Percentiles rank a stretch among this genome's conserved stretches.
Conservation (phyloP, 2,888 invertebrate species). For the Parascotia fuliginaria region DNA sequence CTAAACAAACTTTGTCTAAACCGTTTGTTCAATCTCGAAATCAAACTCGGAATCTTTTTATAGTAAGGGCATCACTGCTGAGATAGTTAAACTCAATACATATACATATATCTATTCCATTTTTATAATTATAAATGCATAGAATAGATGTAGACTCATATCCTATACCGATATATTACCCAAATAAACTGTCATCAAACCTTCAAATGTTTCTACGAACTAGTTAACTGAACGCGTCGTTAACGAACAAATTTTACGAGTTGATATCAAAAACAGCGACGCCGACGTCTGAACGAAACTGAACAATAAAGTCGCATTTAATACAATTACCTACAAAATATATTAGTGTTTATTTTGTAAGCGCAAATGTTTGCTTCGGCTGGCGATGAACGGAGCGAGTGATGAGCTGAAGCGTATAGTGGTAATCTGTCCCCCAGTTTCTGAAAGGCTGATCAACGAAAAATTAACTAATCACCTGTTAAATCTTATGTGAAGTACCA, state of each 20-base stretch:
- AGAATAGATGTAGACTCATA: too few relatives aligned
- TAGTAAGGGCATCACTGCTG: too few relatives aligned
- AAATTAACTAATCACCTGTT: too few relatives aligned
- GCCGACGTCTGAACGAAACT: slow-evolving; percentile 43
- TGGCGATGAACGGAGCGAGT: slow-evolving; percentile 29
- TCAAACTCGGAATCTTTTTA: too few relatives aligned
- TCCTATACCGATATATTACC: neutral
- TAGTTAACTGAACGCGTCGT: slow-evolving; percentile 5
- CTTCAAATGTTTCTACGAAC: slow-evolving; percentile 2
- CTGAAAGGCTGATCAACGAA: too few relatives aligned
- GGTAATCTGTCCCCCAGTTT: neutral
- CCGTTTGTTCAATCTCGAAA: too few relatives aligned
- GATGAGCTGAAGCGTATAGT: slow-evolving; percentile 25
- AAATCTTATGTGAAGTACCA: too few relatives aligned
- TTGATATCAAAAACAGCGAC: slow-evolving; percentile 63
- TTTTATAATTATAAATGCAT: too few relatives aligned
- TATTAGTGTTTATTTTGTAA: slow-evolving; percentile 80
- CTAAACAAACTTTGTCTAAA: too few relatives aligned
- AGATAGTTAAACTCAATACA: too few relatives aligned
- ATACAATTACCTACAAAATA: slow-evolving; percentile 79
- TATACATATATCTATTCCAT: too few relatives aligned
- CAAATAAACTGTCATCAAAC: neutral
- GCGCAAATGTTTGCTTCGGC: slow-evolving; percentile 61
- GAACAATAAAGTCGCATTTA: slow-evolving; percentile 81
- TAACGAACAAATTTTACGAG: slow-evolving; percentile 10